Conservation (phyloP, 2,113 vertebrate species). For the Austrofundulus limnaeus region DNA sequence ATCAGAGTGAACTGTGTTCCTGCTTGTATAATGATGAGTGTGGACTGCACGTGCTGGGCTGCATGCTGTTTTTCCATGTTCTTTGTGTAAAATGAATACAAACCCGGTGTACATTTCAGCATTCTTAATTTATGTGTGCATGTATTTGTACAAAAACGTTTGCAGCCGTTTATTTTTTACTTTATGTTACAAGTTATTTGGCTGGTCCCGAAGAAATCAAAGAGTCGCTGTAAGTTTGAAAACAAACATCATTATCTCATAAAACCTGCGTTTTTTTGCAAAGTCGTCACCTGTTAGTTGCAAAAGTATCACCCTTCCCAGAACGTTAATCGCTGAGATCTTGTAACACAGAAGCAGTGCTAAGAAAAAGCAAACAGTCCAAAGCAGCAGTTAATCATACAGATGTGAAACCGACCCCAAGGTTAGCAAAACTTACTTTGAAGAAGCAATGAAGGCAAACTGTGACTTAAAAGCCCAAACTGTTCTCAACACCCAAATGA, state of each 20-base stretch:
- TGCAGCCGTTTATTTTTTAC: constrained; percentile 5
- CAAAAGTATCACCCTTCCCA: not conserved
- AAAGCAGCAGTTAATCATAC: constrained; percentile 7
- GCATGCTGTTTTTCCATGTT: constrained; percentile 8
- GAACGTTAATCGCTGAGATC: constrained; percentile 16
- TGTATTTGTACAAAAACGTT: not conserved
- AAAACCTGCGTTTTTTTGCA: constrained; percentile 15
- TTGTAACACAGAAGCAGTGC: not conserved
- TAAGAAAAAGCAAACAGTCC: not conserved
- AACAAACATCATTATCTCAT: constrained; percentile 8
- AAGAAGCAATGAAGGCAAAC: constrained; percentile 44
- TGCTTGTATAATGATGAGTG: constrained; percentile 22
- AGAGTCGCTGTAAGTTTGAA: constrained; percentile 23
- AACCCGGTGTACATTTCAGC: constrained; percentile 5
- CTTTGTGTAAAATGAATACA: constrained; percentile 6
- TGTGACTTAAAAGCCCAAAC: constrained; percentile 44
- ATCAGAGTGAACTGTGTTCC: not conserved
- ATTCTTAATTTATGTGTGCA: not conserved
- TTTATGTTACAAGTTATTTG: constrained; percentile 8
- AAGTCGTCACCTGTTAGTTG: constrained; percentile 12
- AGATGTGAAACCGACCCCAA: constrained; percentile 16
- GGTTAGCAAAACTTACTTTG: constrained; percentile 50
- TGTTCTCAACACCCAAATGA: constrained; percentile 35
- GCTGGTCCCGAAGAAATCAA: constrained; percentile 22
- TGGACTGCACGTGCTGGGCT: constrained; percentile 18